phyloP scores from a whole-genome alignment of 2,113 vertebrate species.

The Siniperca chuatsi region DNA sequence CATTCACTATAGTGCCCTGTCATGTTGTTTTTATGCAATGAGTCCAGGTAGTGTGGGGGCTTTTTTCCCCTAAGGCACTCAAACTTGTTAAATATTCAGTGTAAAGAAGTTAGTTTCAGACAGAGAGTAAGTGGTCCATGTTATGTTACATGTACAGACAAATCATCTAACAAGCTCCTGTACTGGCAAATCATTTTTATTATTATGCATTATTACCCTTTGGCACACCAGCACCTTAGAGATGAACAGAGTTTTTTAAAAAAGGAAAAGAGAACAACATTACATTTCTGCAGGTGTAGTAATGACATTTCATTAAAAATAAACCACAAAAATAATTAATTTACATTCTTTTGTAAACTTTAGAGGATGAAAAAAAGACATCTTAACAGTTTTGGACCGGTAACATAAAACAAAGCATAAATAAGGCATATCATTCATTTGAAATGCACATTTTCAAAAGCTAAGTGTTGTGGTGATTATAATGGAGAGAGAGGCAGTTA shows the following conservation, averaged over 20 bases:
- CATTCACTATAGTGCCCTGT: background rate
- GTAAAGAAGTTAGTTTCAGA: background rate
- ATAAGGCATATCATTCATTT: conserved; percentile 25
- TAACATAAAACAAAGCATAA: conserved; percentile 25
- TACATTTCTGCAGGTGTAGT: background rate
- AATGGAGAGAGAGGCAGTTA: background rate
- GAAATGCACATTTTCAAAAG: conserved; percentile 21
- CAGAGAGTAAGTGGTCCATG: background rate
- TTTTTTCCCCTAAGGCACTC: background rate
- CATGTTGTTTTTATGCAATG: background rate
- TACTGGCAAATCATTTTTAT: conserved; percentile 45
- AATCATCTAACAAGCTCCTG: background rate
- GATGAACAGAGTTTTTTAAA: background rate
- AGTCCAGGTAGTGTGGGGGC: background rate
- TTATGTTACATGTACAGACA: background rate
- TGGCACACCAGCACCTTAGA: conserved; percentile 62
- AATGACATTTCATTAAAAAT: conserved; percentile 18
- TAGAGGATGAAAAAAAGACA: conserved; percentile 3
- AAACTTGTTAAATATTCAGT: background rate
- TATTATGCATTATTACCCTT: conserved; percentile 43
- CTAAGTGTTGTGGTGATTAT: background rate
- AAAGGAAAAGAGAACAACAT: background rate
- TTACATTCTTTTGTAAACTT: conserved; percentile 28
- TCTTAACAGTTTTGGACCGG: conserved; percentile 5
- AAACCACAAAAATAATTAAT: conserved; percentile 19